A percentile compares a stretch with the other conserved stretches of the same genome.
These are phyloP conservation scores for Zaprionus ghesquierei DNA, from an alignment of 1,140 invertebrate species.

Conservation along the genomic window DNA sequence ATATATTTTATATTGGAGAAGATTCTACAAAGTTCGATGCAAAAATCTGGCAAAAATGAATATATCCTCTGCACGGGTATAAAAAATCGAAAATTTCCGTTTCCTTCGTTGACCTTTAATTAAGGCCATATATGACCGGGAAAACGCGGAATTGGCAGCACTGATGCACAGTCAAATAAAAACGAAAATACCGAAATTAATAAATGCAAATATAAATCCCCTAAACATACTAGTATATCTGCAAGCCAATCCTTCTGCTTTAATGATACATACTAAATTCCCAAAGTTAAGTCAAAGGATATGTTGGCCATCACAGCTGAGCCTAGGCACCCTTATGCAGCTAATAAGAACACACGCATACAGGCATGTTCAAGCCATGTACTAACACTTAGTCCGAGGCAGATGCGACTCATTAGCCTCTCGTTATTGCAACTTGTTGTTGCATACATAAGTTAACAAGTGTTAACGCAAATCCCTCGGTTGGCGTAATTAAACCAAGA, in stretches of 20 bases:
- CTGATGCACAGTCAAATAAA: no score
- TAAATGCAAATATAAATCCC: not conserved
- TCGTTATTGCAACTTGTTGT: constrained; percentile 19
- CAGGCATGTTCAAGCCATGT: not conserved
- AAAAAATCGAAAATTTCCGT: no score
- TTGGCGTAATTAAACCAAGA: constrained; percentile 70
- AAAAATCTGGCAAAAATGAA: no score
- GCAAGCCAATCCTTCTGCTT: not conserved
- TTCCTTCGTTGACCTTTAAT: no score
- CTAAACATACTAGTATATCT: not conserved
- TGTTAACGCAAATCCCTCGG: constrained; percentile 58
- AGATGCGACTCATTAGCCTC: constrained; percentile 28
- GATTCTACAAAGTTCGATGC: no score
- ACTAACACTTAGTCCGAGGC: constrained; percentile 22
- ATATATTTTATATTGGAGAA: no score
- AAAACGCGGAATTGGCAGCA: no score
- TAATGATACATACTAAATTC: not conserved
- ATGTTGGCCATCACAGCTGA: not conserved
- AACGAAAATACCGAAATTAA: not conserved
- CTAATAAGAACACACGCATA: not conserved
- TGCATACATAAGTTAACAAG: constrained; percentile 57
- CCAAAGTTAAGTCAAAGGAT: not conserved
- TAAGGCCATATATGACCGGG: no score
- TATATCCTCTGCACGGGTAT: no score
- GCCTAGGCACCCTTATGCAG: no score